phyloP scores from a whole-genome alignment of 2,888 invertebrate species.

The Diabrotica balteata region DNA sequence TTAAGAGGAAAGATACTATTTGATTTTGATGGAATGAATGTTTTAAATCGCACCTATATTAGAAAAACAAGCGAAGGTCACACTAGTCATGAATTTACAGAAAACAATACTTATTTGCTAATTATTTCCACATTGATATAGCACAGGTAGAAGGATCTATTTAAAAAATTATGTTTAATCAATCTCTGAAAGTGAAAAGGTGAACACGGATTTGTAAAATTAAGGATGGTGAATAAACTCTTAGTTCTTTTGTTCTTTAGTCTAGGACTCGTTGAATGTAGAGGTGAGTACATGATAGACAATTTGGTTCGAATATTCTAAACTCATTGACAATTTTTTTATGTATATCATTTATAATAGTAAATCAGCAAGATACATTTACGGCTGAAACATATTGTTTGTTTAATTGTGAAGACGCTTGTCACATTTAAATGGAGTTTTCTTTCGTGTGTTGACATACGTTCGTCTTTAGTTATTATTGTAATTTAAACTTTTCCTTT shows the following conservation, averaged over 20 bases:
- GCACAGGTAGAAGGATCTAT: neutral
- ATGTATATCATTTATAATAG: no score
- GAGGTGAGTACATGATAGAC: neutral
- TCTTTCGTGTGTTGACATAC: no score
- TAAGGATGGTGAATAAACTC: no score
- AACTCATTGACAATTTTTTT: neutral
- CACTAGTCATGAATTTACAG: slow-evolving; percentile 7
- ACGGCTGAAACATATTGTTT: no score
- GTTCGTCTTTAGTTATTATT: no score
- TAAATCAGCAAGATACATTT: no score
- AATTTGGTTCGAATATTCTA: no score
- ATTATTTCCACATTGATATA: neutral
- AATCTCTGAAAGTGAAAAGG: neutral
- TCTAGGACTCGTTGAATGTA: neutral
- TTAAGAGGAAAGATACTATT: no score
- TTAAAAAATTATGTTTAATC: neutral
- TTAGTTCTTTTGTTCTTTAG: neutral
- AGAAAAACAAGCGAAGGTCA: slow-evolving; percentile 8
- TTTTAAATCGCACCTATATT: neutral
- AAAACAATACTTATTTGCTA: slow-evolving; percentile 5
- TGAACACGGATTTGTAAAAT: neutral
- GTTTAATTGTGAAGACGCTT: no score
- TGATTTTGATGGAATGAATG: slow-evolving; percentile 1
- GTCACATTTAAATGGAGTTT: no score
- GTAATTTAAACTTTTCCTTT: no score